These are phyloP conservation scores for Cyclophora punctaria DNA, from an alignment of 2,888 invertebrate genomes.

Conservation along the genomic window DNA sequence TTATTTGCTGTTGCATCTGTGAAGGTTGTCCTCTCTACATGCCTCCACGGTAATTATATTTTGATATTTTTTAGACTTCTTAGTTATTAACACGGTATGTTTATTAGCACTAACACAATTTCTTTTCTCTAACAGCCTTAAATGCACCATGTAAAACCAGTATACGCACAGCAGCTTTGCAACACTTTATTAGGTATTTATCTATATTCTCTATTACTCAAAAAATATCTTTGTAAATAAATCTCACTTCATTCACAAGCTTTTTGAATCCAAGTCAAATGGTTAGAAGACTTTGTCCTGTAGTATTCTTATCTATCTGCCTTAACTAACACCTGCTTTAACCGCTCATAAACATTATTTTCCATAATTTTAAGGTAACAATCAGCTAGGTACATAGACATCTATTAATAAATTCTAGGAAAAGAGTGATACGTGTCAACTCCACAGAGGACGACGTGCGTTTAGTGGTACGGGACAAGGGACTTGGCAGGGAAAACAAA, in stretches of 20 bases:
- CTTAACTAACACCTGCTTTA: too few species aligned
- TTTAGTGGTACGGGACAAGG: conserved; percentile 82
- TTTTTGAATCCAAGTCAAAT: background rate
- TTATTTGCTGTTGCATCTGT: conserved; percentile 89
- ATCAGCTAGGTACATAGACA: conserved; percentile 68
- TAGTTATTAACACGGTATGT: conserved; percentile 4
- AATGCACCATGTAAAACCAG: conserved; percentile 59
- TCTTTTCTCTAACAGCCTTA: conserved; percentile 55
- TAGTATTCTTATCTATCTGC: too few species aligned
- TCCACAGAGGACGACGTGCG: conserved; percentile 84
- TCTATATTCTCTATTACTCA: background rate
- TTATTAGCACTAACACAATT: conserved; percentile 27
- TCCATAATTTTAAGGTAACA: conserved; percentile 1
- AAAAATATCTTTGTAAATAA: background rate
- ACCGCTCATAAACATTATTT: conserved; percentile 23
- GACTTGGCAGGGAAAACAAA: conserved; percentile 82
- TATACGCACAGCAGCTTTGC: conserved; percentile 43
- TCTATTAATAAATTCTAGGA: conserved; percentile 79
- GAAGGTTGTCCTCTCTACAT: conserved; percentile 89
- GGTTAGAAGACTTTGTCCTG: conserved; percentile 11
- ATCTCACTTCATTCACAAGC: background rate
- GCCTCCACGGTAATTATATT: conserved; percentile 77
- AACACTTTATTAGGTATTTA: conserved; percentile 29
- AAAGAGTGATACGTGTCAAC: conserved; percentile 83
- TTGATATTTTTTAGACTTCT: conserved; percentile 11